phyloP scores from a whole-genome alignment of 2,113 vertebrate species.

The Psittacus erithacus region DNA sequence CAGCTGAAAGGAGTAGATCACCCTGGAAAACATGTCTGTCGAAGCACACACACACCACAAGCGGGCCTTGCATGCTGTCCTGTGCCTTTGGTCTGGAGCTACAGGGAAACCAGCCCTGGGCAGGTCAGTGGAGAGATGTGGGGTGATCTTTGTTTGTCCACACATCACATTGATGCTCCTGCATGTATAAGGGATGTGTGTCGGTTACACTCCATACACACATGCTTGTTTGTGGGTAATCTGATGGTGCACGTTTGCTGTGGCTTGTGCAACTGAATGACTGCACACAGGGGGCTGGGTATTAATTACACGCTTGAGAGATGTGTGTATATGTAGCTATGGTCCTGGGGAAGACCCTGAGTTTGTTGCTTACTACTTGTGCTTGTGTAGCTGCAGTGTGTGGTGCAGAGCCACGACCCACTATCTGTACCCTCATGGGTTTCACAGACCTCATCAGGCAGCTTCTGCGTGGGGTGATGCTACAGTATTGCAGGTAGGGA shows the following conservation, averaged over 20 bases:
- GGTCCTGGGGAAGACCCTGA: background rate
- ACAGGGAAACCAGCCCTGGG: background rate
- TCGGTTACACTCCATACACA: background rate
- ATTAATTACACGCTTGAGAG: slow-evolving; percentile 65
- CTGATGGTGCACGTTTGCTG: background rate
- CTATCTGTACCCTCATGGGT: background rate
- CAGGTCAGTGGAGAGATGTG: background rate
- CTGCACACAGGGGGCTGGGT: slow-evolving; percentile 20
- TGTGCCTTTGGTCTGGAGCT: background rate
- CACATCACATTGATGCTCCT: rapidly evolving
- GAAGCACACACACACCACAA: background rate
- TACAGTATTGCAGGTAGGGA: background rate
- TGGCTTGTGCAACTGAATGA: background rate
- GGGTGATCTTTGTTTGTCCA: background rate
- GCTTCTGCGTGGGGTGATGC: background rate
- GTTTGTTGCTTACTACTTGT: rapidly evolving
- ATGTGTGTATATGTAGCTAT: background rate
- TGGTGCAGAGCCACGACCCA: rapidly evolving
- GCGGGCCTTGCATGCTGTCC: rapidly evolving
- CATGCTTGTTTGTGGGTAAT: background rate
- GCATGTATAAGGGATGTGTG: background rate
- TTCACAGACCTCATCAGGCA: background rate
- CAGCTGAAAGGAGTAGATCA: background rate
- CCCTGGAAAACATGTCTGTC: background rate
- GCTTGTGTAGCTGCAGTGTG: background rate